Conservation (phyloP, 2,888 invertebrate species). For the Scaeva pyrastri region DNA sequence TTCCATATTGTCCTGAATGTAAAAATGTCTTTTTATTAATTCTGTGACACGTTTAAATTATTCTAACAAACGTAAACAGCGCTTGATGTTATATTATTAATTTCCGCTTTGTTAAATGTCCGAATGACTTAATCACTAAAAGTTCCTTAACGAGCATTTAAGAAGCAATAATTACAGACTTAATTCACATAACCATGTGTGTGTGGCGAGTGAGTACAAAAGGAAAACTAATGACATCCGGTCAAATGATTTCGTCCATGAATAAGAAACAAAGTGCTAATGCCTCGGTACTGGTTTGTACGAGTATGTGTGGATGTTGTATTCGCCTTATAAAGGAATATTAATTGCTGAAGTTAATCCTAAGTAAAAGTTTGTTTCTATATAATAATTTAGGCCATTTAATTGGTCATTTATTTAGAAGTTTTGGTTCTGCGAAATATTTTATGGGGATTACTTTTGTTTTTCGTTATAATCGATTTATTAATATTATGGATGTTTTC, state of each 20-base stretch:
- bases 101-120: slow-evolving; percentile 7
- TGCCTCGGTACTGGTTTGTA: background rate
- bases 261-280: slow-evolving; percentile 38
- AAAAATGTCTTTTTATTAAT: background rate
- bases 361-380: slow-evolving; percentile 13
- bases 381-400: slow-evolving; percentile 47
- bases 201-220: background rate
- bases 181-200: background rate
- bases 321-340: background rate
- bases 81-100: slow-evolving; percentile 9
- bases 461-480: background rate
- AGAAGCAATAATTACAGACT: slow-evolving; percentile 29
- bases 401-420: slow-evolving; percentile 30
- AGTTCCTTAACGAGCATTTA: slow-evolving; percentile 39
- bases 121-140: slow-evolving; percentile 28
- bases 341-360: slow-evolving; percentile 34
- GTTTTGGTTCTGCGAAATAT: slow-evolving; percentile 1
- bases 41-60: slow-evolving; percentile 1
- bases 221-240: slow-evolving; percentile 33
- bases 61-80: background rate
- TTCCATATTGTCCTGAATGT: background rate
- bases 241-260: slow-evolving; percentile 20
- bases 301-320: background rate
- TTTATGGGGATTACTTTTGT: background rate
- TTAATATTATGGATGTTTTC: too few species aligned